Evolutionary conservation across 2,113 vertebrate species (phyloP), one percentile per base, ranked within the genome.

Genomic region (Toxostoma redivivum): DNA sequence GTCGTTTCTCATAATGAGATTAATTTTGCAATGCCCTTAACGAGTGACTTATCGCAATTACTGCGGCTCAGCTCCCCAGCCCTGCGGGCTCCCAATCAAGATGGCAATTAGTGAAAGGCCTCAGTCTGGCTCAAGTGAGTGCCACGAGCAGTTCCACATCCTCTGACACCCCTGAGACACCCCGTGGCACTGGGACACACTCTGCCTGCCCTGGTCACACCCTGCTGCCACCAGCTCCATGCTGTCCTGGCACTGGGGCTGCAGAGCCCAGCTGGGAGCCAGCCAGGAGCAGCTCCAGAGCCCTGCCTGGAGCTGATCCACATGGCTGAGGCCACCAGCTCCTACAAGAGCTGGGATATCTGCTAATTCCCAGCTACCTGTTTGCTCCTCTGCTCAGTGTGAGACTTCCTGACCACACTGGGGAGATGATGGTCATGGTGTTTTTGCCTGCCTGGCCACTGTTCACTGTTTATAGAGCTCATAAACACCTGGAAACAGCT

Each of bases 21-120:
- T 96, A 86, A 91, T 95, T 92, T 88, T 86, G 84, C 85, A 94
- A 88, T 60, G 76, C 87, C 82, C 93, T 90, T 80, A 94, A 91
- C 3, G 10, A 95, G 50, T 33, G 91, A 91, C 92, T 96, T 92
- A 87, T 58, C 1, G 3, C 94, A 94, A 91, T 96, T 90, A 91
- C 16, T 1, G 3, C 0, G 7, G 69, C 28, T 88, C 81, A 95
- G 83, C 94, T 95, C 83, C 67, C 47, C 61, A 30, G 89, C 86
- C 92, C 89, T 8, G 37, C 12, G 31, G 96, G 61, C 93, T 89
- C 20, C 89, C 20, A 5, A 76, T 30, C 87, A 80, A 62, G 50
- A 44, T 5, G 33, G 65, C 89, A 92, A 95, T 95, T 87, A 95
- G 62, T 9, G 45, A 60, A 54, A 57, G 84, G 37, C 66, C 62